Conservation (phyloP, 1,140 invertebrate genomes). For the Stenopsyche tienmushanensis region DNA sequence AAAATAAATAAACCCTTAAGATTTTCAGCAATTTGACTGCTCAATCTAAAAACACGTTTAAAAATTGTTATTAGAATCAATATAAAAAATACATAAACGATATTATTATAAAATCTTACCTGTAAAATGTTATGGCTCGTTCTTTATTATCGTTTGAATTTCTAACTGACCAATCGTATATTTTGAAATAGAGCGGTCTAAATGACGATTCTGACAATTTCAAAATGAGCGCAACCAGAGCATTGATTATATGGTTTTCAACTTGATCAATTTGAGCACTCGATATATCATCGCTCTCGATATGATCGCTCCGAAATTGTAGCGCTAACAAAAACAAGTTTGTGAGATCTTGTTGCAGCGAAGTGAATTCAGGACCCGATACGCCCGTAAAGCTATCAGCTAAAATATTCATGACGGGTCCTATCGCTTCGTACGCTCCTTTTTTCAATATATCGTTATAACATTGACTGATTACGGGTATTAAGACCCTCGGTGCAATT, state of each 20-base stretch:
- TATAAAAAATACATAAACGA: slow-evolving; percentile 11
- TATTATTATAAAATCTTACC: slow-evolving; percentile 51
- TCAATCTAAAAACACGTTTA: slow-evolving; percentile 69
- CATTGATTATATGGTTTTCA: slow-evolving; percentile 73
- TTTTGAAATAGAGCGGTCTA: slow-evolving; percentile 80
- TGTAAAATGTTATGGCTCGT: slow-evolving; percentile 76
- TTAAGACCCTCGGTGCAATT: slow-evolving; percentile 73
- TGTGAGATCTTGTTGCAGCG: slow-evolving; percentile 65
- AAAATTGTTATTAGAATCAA: slow-evolving; percentile 40
- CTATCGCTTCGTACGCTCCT: slow-evolving; percentile 62
- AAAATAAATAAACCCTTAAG: slow-evolving; percentile 86
- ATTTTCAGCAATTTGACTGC: slow-evolving; percentile 73
- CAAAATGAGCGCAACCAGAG: slow-evolving; percentile 74
- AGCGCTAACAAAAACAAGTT: slow-evolving; percentile 75
- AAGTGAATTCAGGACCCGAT: slow-evolving; percentile 61
- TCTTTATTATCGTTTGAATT: slow-evolving; percentile 59
- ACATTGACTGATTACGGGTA: slow-evolving; percentile 69
- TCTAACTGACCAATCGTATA: slow-evolving; percentile 81
- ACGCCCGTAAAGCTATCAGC: slow-evolving; percentile 66
- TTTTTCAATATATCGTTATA: slow-evolving; percentile 64
- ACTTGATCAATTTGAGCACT: slow-evolving; percentile 49
- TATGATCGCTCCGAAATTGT: slow-evolving; percentile 62
- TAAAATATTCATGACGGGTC: slow-evolving; percentile 72
- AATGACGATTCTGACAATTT: slow-evolving; percentile 88
- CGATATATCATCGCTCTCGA: slow-evolving; percentile 47